These are phyloP conservation scores for Chiroxiphia lanceolata DNA, from an alignment of 2,797 vertebrate species.

Conservation along the genomic window DNA sequence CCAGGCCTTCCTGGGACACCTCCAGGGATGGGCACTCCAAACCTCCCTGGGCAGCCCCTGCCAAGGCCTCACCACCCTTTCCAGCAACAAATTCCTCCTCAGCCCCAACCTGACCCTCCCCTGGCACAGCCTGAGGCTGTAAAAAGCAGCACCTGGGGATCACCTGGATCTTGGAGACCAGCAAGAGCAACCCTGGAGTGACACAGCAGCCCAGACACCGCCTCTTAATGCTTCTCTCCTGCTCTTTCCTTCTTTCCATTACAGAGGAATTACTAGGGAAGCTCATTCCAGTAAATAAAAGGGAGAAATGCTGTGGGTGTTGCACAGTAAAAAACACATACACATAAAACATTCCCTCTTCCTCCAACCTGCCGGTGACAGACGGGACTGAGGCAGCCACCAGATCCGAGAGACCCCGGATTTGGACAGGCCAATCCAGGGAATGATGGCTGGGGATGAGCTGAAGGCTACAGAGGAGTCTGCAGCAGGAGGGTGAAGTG, in stretches of 20 bases:
- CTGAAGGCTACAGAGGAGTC: neutral
- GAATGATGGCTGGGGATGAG: neutral
- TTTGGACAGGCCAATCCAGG: neutral
- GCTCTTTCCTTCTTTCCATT: neutral
- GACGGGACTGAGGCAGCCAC: no score
- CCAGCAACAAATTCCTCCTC: neutral
- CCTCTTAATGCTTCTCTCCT: neutral
- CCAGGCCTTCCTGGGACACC: no score
- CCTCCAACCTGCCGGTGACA: no score
- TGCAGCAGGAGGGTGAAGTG: neutral
- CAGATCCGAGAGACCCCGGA: no score
- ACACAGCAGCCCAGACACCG: neutral
- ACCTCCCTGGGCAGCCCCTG: no score
- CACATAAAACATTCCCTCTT: no score
- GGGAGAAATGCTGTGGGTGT: neutral
- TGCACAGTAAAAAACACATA: neutral
- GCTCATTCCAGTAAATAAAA: neutral
- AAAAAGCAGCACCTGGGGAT: neutral
- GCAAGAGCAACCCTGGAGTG: neutral
- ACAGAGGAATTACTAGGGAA: fast-evolving
- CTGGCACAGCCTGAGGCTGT: neutral
- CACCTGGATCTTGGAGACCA: neutral
- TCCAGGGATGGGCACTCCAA: no score
- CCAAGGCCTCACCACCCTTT: neutral
- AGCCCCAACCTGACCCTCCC: neutral